phyloP scores from a whole-genome alignment of 2,888 invertebrate species.

The Nomada fucata region DNA sequence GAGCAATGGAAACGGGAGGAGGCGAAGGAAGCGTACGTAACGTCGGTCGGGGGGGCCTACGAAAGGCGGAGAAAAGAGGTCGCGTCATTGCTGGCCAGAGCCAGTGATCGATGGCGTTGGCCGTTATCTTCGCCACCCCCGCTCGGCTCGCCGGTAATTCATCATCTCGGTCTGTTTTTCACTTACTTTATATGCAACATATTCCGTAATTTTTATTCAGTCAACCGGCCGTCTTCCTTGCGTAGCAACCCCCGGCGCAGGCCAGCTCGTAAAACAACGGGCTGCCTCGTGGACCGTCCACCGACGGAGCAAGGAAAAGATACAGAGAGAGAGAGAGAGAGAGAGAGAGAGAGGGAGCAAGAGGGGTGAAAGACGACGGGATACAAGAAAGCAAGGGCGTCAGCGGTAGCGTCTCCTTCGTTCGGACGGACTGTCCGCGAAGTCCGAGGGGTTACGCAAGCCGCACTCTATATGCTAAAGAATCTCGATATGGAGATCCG shows the following conservation, averaged over 20 bases:
- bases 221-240: conserved; percentile 73
- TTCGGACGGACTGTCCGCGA: conserved; percentile 59
- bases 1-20: not conserved
- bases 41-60: conserved; percentile 6
- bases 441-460: conserved; percentile 76
- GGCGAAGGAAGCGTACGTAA: not conserved
- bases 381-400: conserved; percentile 36
- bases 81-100: conserved; percentile 82
- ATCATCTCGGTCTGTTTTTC: conserved; percentile 84
- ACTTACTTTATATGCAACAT: conserved; percentile 84
- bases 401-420: conserved; percentile 45
- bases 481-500: conserved; percentile 78
- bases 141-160: conserved; percentile 80
- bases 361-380: conserved; percentile 32
- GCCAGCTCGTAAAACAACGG: conserved; percentile 67
- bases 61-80: conserved; percentile 62
- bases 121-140: conserved; percentile 82
- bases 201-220: conserved; percentile 84
- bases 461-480: conserved; percentile 81
- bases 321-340: conserved; percentile 27
- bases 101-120: conserved; percentile 82
- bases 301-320: conserved; percentile 17
- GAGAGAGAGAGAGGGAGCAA: conserved; percentile 27
- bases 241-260: conserved; percentile 39
- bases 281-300: conserved; percentile 50